Base-by-base conservation (phyloP, 2,797 vertebrate species). In the Molossus alvarezi region DNA sequence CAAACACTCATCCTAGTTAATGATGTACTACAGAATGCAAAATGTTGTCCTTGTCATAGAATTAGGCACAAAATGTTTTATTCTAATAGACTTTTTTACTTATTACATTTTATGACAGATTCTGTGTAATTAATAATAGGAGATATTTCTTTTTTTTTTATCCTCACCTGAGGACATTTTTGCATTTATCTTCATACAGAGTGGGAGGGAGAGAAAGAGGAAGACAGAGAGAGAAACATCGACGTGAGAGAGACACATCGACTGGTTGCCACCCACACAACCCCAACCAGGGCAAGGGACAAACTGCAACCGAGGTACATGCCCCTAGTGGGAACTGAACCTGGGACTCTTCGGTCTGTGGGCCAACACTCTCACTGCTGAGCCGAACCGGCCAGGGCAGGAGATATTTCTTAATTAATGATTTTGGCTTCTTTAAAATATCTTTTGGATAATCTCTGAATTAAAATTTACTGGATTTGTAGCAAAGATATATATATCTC, bases 101-200 rank as follows among this genome's bases (percentile, higher is more conserved):
- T 92, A 77, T 94, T 94, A 75, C 6, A 80, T 79, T 5, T 82
- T 90, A 93, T 64, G 48, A 76, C 21, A 80, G 29, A 89, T 69
- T 86, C 25, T 73, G 15, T 87, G 3, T 90, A 72, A 51, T 29
- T 45, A 82, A 75, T 75, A 37, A 82, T 20, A 88, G 6, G 10
- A 64, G 5, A 65, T 80, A 20, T 91, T 88, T 57, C 33, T 88
- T 33, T 33, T 33, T 33, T 33, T 33, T 33, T 33, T 33, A 33
- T 33, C 33, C 33, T 33, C 33, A 33, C 33, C 33, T 33, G 33
- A 33, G 33, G 33, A 33, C 33, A 33, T 33, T 33, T 33, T 33
- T 33, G 33, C 33, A 33, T 33, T 33, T 33, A 33, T 33, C 33
- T 33, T 33, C 33, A 33, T 2, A 33, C 33, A 33, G 33, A 33